Evolutionary conservation across 1,140 invertebrate genomes (phyloP), one percentile per base, ranked within the genome.

Genomic region (Zaprionus inermis): DNA sequence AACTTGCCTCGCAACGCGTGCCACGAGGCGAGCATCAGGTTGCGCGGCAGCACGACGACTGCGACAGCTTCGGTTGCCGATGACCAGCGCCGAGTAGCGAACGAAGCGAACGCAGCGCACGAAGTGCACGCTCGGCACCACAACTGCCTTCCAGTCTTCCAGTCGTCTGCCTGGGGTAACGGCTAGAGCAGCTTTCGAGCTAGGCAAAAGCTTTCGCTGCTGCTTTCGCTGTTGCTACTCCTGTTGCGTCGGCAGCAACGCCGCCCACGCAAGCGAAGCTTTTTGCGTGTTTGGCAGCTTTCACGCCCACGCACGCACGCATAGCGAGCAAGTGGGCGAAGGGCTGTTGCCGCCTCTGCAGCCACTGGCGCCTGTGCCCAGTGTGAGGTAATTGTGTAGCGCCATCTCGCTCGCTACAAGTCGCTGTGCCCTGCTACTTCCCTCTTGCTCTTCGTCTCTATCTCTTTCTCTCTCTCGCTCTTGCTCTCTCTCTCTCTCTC

Each of bases 11-110:
- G 54, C 58, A 32, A 49, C 14, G 54, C 32, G 22, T 52, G 44
- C 57, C 49, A 46, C 67, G 58, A 70, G 5, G 36, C 70, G 76
- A 83, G 81, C 81, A 88, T 85, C 85, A 81, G 80, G 82, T 82
- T 80, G 79, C 65, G 65, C 57, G 38, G 56, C 32, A 49, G 11
- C 58, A 44, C 38, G 38, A 44, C n/a, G 38, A 3, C n/a, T 9
- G 38, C 38, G n/a, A n/a, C 1, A 44, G 38, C 38, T 44, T 44
- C 38, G 38, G 7, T 2, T 7, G n/a, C 38, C n/a, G 38, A n/a
- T 5, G 38, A n/a, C 0, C n/a, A 7, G 9, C 38, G 38, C 16
- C 38, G 44, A 54, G 24, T 46, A 16, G 22, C 12, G 1, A 10
- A 57, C 56, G 66, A 58, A 36, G 4, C 32, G 16, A 7, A 66